Percentiles rank a stretch among this genome's conserved stretches.
Conservation (phyloP, 53 echinoderm and acorn worm genomes). For the Actinopyga echinites region DNA sequence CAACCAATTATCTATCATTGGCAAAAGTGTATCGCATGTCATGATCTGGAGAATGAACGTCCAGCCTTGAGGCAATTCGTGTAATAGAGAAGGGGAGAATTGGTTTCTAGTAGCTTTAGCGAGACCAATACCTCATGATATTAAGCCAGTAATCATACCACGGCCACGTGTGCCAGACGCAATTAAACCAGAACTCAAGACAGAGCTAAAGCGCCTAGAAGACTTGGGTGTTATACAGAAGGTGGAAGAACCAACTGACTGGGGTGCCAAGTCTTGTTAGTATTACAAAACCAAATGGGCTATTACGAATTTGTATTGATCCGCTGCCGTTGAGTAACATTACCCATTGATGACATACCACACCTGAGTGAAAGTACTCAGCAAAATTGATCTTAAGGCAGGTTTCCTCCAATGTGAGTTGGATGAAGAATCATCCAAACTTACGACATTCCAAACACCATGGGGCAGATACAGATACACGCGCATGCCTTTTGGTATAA, state of each 20-base stretch:
- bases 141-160: slow-evolving; percentile 44
- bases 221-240: slow-evolving; percentile 47
- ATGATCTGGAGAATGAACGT: too few species aligned
- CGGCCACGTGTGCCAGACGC: slow-evolving; percentile 46
- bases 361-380: slow-evolving; percentile 32
- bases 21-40: too few species aligned
- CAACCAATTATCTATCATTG: too few species aligned
- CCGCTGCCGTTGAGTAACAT: slow-evolving; percentile 49
- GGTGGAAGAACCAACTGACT: slow-evolving; percentile 59
- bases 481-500: slow-evolving; percentile 1
- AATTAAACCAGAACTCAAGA: slow-evolving; percentile 54
- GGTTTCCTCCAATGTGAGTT: slow-evolving; percentile 13
- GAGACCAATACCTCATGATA: too few species aligned
- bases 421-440: not conserved
- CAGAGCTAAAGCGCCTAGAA: slow-evolving; percentile 53
- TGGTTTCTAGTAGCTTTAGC: too few species aligned
- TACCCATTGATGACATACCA: not conserved
- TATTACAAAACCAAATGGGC: slow-evolving; percentile 56
- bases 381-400: slow-evolving; percentile 25
- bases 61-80: too few species aligned
- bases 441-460: slow-evolving; percentile 25
- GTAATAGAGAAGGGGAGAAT: too few species aligned
- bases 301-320: slow-evolving; percentile 61
- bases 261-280: slow-evolving; percentile 58
- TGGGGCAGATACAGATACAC: slow-evolving; percentile 18